A percentile compares a stretch with the other conserved stretches of the same genome.
These are phyloP conservation scores for Dendrocincla fuliginosa DNA, from an alignment of 2,797 vertebrate genomes.

Conservation along the genomic window DNA sequence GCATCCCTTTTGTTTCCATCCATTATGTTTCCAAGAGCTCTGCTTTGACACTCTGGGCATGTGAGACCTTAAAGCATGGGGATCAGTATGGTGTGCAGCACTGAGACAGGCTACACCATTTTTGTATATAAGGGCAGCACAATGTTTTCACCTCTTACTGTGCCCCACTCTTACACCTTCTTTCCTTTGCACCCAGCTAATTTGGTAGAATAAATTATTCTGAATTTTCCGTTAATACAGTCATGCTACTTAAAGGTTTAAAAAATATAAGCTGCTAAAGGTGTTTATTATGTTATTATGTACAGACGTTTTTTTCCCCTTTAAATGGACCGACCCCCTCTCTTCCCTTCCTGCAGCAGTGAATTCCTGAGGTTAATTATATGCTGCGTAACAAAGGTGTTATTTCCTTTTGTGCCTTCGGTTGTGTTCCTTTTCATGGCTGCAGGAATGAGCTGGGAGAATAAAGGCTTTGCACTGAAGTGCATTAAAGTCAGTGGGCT, in stretches of 20 bases:
- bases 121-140: background rate
- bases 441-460: slow-evolving; percentile 37
- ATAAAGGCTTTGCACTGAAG: slow-evolving; percentile 51
- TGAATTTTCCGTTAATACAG: background rate
- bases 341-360: slow-evolving; percentile 29
- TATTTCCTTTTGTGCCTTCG: slow-evolving; percentile 31
- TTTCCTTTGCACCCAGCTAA: background rate
- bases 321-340: background rate
- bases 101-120: background rate
- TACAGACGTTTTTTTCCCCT: background rate
- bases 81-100: background rate
- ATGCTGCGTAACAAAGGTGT: slow-evolving; percentile 15
- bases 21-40: background rate
- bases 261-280: background rate
- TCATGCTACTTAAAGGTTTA: background rate
- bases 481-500: slow-evolving; percentile 59
- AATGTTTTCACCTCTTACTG: background rate
- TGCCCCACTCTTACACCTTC: background rate
- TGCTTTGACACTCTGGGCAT: background rate
- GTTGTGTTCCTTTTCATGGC: slow-evolving; percentile 47
- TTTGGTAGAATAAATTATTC: background rate
- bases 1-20: background rate
- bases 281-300: slow-evolving; percentile 34
- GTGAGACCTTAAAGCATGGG: background rate
- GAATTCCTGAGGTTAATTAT: slow-evolving; percentile 59